These are phyloP conservation scores for Drosophila nigricruria DNA, from an alignment of 2,888 invertebrate genomes.

Conservation along the genomic window DNA sequence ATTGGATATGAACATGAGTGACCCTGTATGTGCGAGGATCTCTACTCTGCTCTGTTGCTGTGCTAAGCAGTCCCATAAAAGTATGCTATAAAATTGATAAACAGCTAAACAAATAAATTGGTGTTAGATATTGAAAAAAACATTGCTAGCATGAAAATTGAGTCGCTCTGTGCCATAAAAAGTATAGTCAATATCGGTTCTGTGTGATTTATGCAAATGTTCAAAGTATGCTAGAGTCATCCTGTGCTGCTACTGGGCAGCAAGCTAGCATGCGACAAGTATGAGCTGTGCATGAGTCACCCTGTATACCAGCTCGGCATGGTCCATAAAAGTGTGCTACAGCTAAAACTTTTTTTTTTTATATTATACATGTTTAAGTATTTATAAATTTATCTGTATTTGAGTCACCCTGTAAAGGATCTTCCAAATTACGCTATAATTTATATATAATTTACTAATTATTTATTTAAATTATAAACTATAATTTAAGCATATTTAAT, in stretches of 20 bases:
- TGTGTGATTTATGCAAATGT: background rate
- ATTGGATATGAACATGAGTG: background rate
- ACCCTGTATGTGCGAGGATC: background rate
- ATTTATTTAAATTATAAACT: no score
- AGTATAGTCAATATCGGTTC: no score
- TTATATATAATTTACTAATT: background rate
- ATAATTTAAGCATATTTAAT: background rate
- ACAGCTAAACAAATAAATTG: no score
- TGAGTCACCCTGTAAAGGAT: background rate
- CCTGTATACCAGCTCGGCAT: background rate
- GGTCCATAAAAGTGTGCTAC: background rate
- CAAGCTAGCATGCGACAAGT: no score
- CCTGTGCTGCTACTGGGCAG: no score
- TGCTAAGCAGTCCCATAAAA: background rate
- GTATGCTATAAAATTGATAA: background rate
- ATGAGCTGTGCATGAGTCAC: background rate
- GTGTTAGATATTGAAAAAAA: no score
- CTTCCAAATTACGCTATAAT: background rate
- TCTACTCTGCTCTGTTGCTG: no score
- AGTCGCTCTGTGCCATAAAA: background rate
- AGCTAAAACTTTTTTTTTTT: no score
- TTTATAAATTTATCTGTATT: no score
- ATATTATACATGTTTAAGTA: no score
- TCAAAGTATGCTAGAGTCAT: no score
- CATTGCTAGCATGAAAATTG: no score